Evolutionary conservation across 2,888 invertebrate genomes (phyloP), one percentile per base, ranked within the genome.

Genomic region (Eurytoma californica): DNA sequence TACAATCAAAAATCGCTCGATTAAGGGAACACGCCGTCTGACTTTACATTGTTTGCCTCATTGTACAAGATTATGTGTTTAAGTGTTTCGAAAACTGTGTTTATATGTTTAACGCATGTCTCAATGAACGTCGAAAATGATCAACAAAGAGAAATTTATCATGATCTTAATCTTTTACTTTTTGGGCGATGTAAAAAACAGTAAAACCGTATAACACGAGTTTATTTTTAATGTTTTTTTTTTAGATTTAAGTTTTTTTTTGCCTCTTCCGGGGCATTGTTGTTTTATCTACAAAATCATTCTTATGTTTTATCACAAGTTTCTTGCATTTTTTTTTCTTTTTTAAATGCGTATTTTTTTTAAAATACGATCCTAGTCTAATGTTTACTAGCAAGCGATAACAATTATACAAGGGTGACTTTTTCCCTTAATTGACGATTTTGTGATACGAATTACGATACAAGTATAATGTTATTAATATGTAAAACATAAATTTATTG

Each of bases 371-470:
- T 63, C 60, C 67, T 77, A 72, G 1, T 67, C 74, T 81, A 81
- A 63, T 63, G 57, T 60, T 72, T 74, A 79, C 55, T 79, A 79
- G 58, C 30, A 79, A 79, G 74, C 63, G 51, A 74, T 79, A 79
- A 81, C 81, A 81, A 79, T 74, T 79, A 74, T 79, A 79, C 69
- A 77, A 81, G 76, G 70, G 73, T 81, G 79, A 81, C 74, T 79
- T 79, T 77, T 81, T 81, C 77, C 79, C 81, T 81, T 81, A 81
- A 81, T 81, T 81, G 81, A 81, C 79, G 81, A 79, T 81, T 81
- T 81, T 81, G 55, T 77, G 73, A 79, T 81, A 81, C 79, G 67
- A 79, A 73, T 79, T 81, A 79, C 73, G 79, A 77, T 81, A 77
- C 77, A 77, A 79, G 68, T 81, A 79, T 79, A 76, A 67, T 81